Evolutionary conservation across 2,113 vertebrate genomes (phyloP).

Genomic region (Gobiocypris rarus): DNA sequence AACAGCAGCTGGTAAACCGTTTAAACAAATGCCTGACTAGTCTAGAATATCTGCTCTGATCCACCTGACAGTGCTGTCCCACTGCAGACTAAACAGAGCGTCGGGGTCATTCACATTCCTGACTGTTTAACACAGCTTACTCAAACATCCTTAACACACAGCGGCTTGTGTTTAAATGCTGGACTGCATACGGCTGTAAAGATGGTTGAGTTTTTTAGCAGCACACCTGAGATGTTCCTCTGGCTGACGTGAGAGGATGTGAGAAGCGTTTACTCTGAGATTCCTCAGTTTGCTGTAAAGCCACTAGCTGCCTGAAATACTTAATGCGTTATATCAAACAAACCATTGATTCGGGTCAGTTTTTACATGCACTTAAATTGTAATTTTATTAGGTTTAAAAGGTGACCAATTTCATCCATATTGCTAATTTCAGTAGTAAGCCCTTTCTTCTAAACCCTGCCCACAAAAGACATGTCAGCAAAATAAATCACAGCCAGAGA

Average conservation of each 20-base stretch:
- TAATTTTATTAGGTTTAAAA: too few species aligned
- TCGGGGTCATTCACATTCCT: neutral
- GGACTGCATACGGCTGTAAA: neutral
- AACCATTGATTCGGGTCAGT: too few species aligned
- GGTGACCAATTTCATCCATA: neutral
- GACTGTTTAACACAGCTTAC: neutral
- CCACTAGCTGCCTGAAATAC: neutral
- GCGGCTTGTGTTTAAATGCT: neutral
- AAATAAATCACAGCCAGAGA: neutral
- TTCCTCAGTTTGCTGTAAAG: neutral
- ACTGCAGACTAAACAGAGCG: neutral
- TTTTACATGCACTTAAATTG: too few species aligned
- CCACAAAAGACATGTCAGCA: neutral
- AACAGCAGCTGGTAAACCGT: neutral
- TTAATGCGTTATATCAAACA: neutral
- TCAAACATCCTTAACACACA: constrained; percentile 2
- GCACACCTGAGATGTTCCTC: neutral
- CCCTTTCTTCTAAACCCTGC: neutral
- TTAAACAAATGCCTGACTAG: neutral
- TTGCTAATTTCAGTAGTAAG: neutral
- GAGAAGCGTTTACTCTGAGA: neutral
- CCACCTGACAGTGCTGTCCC: neutral
- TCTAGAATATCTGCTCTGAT: neutral
- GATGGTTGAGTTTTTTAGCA: neutral
- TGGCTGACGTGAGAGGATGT: neutral